phyloP scores from a whole-genome alignment of 92 coral and sea anemone genomes.

The Desmophyllum pertusum region DNA sequence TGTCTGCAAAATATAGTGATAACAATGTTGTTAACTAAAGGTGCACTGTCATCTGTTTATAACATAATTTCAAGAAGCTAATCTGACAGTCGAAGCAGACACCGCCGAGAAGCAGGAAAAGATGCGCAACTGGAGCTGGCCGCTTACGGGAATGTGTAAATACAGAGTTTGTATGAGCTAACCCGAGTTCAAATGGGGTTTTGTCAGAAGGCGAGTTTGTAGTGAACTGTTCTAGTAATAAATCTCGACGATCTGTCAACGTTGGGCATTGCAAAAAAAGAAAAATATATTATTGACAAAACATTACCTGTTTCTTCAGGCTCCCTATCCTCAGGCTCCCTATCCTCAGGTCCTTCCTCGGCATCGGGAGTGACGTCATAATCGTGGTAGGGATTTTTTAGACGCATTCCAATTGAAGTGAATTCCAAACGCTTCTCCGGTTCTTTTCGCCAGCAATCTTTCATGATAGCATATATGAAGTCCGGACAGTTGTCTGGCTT shows the following conservation, averaged over 20 bases:
- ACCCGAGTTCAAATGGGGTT: no score
- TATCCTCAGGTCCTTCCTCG: conserved; percentile 13
- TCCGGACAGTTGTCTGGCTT: conserved; percentile 93
- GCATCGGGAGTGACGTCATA: conserved; percentile 69
- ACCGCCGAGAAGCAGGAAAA: no score
- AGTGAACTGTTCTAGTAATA: background rate
- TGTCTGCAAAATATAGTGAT: conserved; percentile 34
- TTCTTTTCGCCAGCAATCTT: conserved; percentile 86
- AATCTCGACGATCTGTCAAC: background rate
- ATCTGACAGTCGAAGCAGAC: no score
- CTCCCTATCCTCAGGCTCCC: conserved; percentile 2
- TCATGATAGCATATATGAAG: conserved; percentile 81
- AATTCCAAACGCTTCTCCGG: conserved; percentile 76
- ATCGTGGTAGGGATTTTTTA: conserved; percentile 76
- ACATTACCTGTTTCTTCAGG: conserved; percentile 41
- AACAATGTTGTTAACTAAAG: no score
- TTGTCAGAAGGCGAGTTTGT: no score
- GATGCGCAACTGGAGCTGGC: no score
- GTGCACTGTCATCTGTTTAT: background rate
- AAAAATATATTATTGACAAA: background rate
- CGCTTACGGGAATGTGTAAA: no score
- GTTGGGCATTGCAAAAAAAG: background rate
- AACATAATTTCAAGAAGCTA: background rate
- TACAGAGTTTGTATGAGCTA: no score
- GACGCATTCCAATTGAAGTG: conserved; percentile 59